Conservation (phyloP, 2,113 vertebrate species). For the Solea senegalensis region DNA sequence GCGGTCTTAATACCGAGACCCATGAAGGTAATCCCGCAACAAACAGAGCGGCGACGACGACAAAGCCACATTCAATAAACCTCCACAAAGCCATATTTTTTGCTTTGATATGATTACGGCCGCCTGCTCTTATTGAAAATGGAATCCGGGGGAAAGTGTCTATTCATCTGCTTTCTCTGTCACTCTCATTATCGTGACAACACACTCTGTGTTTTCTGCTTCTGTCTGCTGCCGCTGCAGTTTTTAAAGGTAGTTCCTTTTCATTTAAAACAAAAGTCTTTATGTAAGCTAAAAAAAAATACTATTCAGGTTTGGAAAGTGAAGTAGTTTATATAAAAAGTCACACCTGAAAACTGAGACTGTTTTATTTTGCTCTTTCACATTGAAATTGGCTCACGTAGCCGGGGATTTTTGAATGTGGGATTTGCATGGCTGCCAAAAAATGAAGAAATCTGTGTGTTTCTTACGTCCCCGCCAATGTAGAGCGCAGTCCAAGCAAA, state of each 20-base stretch:
- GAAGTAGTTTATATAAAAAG: background rate
- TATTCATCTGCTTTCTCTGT: slow-evolving; percentile 20
- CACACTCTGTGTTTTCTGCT: slow-evolving; percentile 7
- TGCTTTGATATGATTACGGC: slow-evolving; percentile 4
- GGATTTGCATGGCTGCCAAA: too few species aligned
- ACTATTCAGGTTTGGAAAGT: too few species aligned
- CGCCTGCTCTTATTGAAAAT: slow-evolving; percentile 1
- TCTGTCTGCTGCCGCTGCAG: background rate
- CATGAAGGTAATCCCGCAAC: background rate
- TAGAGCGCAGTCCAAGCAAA: too few species aligned
- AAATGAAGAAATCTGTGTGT: too few species aligned
- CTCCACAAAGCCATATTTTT: slow-evolving; percentile 10
- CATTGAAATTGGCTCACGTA: too few species aligned
- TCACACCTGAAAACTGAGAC: background rate
- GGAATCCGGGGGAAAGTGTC: slow-evolving; percentile 15
- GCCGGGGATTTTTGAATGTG: too few species aligned
- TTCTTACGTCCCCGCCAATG: too few species aligned
- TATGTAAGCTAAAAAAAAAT: background rate
- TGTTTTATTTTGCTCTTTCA: too few species aligned
- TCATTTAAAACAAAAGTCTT: background rate
- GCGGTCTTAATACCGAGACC: slow-evolving; percentile 7
- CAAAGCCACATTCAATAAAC: slow-evolving; percentile 4
- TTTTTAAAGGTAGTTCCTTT: background rate
- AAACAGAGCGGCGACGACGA: slow-evolving; percentile 3
- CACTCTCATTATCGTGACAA: slow-evolving; percentile 22